Evolutionary conservation across 2,113 vertebrate species (phyloP), one percentile per base, ranked within the genome.

Genomic region (Coreoperca whiteheadi): DNA sequence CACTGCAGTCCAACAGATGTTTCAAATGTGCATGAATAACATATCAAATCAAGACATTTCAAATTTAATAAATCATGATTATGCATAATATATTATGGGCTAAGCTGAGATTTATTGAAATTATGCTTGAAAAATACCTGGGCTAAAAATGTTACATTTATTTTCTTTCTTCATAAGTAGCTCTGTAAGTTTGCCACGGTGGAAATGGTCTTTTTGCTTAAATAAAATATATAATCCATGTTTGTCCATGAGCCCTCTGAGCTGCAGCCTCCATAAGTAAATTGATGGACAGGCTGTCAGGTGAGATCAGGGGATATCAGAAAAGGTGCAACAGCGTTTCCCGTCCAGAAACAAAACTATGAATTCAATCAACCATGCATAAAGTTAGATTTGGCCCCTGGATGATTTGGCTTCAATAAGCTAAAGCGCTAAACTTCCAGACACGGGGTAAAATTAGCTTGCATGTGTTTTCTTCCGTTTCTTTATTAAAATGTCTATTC

Each of bases 391-490:
- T 25, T 48, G 3, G 1, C 28, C 18, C 18, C 4, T 63, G 28
- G n/a, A 25, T 74, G 20, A 63, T 70, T 43, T 43, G 28, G 2
- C 34, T 34, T 6, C 6, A 76, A 70, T 7, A 54, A n/a, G 8
- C 54, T 54, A 65, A 53, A 43, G 54, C 15, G 34, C 60, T 41
- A 8, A 46, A 50, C 50, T 2, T 4, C 25, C 41, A 39, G 0
- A 28, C 39, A 21, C 8, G 63, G 53, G 56, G 10, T 88, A 78
- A 87, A 85, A 78, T 54, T 70, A 85, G 4, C 21, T 9, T 10
- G 1, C 68, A 76, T 70, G 50, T 84, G 70, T 79, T 79, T 77
- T 41, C 11, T 41, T 65, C 6, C 57, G 76, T 75, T 82, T 59
- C 51, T 75, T 56, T 12, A 69, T 56, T 12, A 69, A 4, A 43